phyloP scores from a whole-genome alignment of 2,113 vertebrate genomes.

The Propithecus coquereli region DNA sequence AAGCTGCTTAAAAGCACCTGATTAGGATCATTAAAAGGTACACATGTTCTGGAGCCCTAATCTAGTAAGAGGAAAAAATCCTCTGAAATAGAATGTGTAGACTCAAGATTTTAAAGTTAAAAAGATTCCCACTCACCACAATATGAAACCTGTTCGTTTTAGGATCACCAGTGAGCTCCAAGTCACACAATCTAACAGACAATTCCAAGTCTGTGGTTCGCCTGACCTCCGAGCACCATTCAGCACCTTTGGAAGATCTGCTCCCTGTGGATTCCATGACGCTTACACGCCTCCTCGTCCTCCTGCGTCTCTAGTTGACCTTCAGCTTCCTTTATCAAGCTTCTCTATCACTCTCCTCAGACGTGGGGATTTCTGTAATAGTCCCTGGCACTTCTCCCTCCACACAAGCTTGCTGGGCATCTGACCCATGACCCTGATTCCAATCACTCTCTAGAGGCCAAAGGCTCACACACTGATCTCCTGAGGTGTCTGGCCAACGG shows the following conservation, averaged over 20 bases:
- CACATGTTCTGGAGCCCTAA: not conserved
- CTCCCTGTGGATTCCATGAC: not conserved
- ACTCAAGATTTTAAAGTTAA: not conserved
- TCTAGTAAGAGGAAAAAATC: not conserved
- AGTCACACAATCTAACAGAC: not conserved
- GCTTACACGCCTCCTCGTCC: not conserved
- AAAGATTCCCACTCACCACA: not conserved
- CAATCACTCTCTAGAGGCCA: not conserved
- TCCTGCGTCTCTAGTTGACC: not conserved
- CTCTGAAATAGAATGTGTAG: not conserved
- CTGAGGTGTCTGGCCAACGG: not conserved
- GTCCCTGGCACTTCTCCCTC: not conserved
- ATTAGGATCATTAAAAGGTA: not conserved
- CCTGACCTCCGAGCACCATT: not conserved
- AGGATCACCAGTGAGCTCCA: not conserved
- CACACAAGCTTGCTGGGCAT: not conserved
- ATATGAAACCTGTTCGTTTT: not conserved
- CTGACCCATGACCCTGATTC: not conserved
- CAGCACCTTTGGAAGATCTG: not conserved
- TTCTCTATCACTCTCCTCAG: not conserved
- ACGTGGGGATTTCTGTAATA: not conserved
- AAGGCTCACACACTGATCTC: not conserved
- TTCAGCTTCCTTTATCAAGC: not conserved
- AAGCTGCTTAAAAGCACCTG: not conserved
- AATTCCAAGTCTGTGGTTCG: not conserved